These are phyloP conservation scores for Amblyornis subalaris DNA, from an alignment of 2,113 vertebrate species.

Conservation along the genomic window DNA sequence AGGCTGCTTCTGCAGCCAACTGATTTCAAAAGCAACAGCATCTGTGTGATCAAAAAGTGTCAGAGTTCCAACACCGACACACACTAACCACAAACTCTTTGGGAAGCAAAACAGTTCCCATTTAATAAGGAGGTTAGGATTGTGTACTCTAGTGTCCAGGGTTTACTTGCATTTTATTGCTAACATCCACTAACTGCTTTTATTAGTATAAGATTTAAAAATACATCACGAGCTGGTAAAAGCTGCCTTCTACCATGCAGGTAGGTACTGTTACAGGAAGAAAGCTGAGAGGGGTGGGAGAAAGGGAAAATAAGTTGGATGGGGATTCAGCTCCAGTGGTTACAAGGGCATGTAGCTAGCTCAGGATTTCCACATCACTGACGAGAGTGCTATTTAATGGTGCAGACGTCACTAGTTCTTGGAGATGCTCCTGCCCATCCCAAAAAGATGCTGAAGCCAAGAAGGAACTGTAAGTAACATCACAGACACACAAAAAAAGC, in stretches of 20 bases:
- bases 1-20: slow-evolving; percentile 6
- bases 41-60: not conserved
- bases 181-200: not conserved
- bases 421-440: not conserved
- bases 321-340: not conserved
- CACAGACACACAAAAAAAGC: not conserved
- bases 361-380: not conserved
- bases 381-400: not conserved
- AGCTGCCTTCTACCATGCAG: not conserved
- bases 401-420: not conserved
- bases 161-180: not conserved
- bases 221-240: not conserved
- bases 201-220: not conserved
- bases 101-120: not conserved
- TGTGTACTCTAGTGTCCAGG: not conserved
- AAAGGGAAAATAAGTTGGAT: not conserved
- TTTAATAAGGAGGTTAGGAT: not conserved
- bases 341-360: not conserved
- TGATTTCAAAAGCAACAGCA: slow-evolving; percentile 21
- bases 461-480: not conserved
- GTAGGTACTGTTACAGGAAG: not conserved
- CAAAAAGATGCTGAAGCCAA: not conserved
- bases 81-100: not conserved
- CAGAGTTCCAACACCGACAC: not conserved
- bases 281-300: not conserved